Evolutionary conservation across 1,140 invertebrate genomes (phyloP).

Genomic region (Scaptomyza montana): DNA sequence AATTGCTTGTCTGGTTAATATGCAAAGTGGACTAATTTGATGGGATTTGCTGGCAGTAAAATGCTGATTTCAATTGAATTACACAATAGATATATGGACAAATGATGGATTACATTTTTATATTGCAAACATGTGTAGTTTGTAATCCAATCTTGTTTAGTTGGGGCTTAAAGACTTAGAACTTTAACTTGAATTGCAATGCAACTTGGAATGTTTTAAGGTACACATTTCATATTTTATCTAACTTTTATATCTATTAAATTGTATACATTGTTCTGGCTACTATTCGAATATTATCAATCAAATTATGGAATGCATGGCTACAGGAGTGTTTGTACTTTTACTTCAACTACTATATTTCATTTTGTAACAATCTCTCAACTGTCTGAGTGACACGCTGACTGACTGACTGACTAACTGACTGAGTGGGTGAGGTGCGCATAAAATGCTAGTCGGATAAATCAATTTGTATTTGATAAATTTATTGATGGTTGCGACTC

Average conservation of each 20-base stretch:
- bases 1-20: conserved; percentile 5
- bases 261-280: background rate
- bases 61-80: conserved; percentile 3
- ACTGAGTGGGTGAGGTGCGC: conserved; percentile 7
- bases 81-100: background rate
- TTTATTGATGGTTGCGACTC: conserved; percentile 49
- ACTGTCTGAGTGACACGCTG: background rate
- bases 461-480: conserved; percentile 64
- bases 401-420: conserved; percentile 5
- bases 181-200: no score
- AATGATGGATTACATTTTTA: background rate
- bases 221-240: background rate
- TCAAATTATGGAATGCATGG: conserved; percentile 27
- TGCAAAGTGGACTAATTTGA: conserved; percentile 27
- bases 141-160: no score
- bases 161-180: no score
- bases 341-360: background rate
- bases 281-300: conserved; percentile 26
- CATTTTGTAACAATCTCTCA: conserved; percentile 9
- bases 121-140: background rate
- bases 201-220: background rate
- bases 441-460: conserved; percentile 41
- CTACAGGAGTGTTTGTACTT: background rate
- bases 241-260: background rate
- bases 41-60: conserved; percentile 20